Evolutionary conservation across 1,140 invertebrate species (phyloP), one percentile per base, ranked within the genome.

Genomic region (Tribolium castaneum): DNA sequence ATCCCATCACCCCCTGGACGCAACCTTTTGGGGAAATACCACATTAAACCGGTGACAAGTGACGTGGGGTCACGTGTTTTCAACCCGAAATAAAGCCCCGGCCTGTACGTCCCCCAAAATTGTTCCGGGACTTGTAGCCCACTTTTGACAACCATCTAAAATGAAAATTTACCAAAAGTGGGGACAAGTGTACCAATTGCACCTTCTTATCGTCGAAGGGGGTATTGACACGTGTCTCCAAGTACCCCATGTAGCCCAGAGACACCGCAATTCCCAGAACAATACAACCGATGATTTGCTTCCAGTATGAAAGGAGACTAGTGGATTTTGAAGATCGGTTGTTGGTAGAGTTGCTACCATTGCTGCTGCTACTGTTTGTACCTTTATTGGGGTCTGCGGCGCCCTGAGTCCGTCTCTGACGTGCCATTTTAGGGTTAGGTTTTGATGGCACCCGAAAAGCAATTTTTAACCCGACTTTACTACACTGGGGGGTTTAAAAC

Each of bases 61-160:
- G 98, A 98, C 66, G 93, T 88, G 0, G 96, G 94, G 84, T 96
- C 94, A 80, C 97, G 89, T 1, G 95, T 96, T 87, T 97, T 97
- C 82, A 99, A 87, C 0, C 98, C 96, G 86, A 97, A 95, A 86
- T 97, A 98, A 6, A 94, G 89, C 3, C 95, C 93, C 0, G 97
- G 93, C 74, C 98, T 88, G 85, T 99, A 99, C 0, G 93, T 92
- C 13, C 97, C 97, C 98, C 98, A 99, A 87, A 95, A 99, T 78
- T 92, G 90, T 3, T 95, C 92, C 1, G 95, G 92, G 13, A 94
- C 91, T 62, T 92, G 90, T 39, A 94, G 84, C 0, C 94, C 93
- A 54, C 90, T 89, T 78, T 90, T 88, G 51, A 89, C 83, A 1
- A 96, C 92, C 66, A 95, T 90, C 92, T 94, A 83, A 49, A 89